Base-by-base conservation (phyloP, 2,797 vertebrate species). In the Helarctos malayanus region DNA sequence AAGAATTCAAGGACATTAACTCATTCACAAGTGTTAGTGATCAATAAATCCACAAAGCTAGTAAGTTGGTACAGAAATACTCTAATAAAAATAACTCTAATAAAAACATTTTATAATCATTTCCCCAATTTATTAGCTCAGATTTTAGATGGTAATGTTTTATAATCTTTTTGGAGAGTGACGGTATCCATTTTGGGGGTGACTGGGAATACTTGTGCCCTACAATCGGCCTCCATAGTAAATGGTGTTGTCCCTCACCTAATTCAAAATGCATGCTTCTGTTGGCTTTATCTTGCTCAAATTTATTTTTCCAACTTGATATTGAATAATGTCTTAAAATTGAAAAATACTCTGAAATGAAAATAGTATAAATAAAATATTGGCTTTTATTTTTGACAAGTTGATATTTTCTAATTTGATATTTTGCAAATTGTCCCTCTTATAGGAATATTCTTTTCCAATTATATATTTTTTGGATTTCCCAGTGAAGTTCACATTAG, bases 371-470 rank as follows among this genome's bases (percentile, higher is more conserved):
- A 65, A 49, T 93, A 79, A 91, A 78, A 52, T 29, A 71, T 35
- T 82, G 82, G 57, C 52, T 61, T 76, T 83, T 13, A 15, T n/a
- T 96, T 97, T 82, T 89, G 23, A 71, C 45, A 61, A 32, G 3
- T 69, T 79, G 1, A 38, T 87, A 71, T 86, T 73, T 89, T 94
- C 68, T 84, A 61, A 35, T 75, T 79, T 89, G 47, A 61, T 41
- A 79, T 69, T 95, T 84, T 83, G 18, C 19, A 96, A 68, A 75
- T 89, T 92, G 54, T 81, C 63, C 2, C 19, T 23, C 19, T 87
- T 83, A 13, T n/a, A 54, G 19, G 14, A 93, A 82, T 32, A 82
- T 73, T 95, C 29, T 86, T 35, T 76, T 49, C 47, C 35, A 84
- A 19, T 75, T 63, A 12, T 52, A 59, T 61, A 8, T 23, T 23